Conservation (phyloP, 1,140 invertebrate genomes). For the Mya arenaria region DNA sequence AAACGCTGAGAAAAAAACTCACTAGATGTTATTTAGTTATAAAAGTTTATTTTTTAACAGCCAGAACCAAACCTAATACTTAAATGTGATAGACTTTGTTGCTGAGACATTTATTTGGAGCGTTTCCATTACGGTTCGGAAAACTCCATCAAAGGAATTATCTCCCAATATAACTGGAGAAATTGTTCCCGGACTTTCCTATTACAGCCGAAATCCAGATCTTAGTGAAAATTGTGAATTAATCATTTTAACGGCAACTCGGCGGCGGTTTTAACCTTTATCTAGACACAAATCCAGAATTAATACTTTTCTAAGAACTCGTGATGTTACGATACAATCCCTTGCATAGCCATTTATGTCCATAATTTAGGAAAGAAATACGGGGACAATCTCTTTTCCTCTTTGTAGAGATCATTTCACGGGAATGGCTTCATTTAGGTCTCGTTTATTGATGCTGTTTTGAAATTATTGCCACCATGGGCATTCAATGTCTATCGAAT, state of each 20-base stretch:
- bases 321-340: conserved; percentile 20
- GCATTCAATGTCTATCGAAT: neutral
- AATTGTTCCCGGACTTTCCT: conserved; percentile 5
- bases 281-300: conserved; percentile 8
- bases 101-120: no score
- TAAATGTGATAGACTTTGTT: no score
- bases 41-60: no score
- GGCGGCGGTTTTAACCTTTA: conserved; percentile 22
- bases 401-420: neutral
- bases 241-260: conserved; percentile 27
- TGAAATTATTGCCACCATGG: neutral
- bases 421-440: neutral
- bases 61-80: no score
- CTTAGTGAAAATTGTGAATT: conserved; percentile 33
- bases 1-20: no score
- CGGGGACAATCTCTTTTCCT: conserved; percentile 9
- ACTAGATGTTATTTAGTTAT: no score
- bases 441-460: neutral
- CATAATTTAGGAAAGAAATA: conserved; percentile 19
- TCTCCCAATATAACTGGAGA: conserved; percentile 25
- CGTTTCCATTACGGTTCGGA: no score
- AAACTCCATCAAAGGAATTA: no score
- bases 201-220: conserved; percentile 1
- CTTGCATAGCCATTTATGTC: neutral
- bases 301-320: conserved; percentile 34